These are phyloP conservation scores for Steinernema khuongi DNA, from an alignment of 1,140 invertebrate species.

Conservation along the genomic window DNA sequence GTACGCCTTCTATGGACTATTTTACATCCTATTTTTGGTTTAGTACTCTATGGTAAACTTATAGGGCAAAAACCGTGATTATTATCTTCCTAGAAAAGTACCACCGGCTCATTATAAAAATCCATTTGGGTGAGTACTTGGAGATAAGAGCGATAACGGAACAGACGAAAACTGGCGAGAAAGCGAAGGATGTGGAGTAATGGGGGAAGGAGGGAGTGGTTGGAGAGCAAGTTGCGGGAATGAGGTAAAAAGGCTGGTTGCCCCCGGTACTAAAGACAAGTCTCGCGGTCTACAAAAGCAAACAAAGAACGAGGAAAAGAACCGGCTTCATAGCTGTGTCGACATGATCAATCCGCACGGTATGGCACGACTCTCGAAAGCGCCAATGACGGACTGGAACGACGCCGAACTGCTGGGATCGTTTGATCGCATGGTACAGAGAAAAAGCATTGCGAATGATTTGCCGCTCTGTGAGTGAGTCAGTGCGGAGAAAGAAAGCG, in stretches of 20 bases:
- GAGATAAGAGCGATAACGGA: no score
- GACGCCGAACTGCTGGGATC: neutral
- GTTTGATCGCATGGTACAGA: neutral
- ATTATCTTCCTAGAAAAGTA: no score
- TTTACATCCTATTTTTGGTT: no score
- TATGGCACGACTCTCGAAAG: neutral
- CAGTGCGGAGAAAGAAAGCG: no score
- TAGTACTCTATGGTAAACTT: no score
- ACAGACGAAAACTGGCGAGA: no score
- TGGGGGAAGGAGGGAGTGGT: neutral
- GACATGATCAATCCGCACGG: neutral
- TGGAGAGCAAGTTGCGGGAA: neutral
- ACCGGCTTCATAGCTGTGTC: constrained; percentile 3
- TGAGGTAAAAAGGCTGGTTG: constrained; percentile 3
- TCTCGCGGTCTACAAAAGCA: constrained; percentile 3
- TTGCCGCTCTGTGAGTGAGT: no score
- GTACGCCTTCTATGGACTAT: no score
- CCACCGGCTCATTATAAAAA: no score
- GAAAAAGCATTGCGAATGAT: no score
- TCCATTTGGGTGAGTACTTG: no score
- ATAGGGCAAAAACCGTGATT: no score
- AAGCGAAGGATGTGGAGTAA: neutral
- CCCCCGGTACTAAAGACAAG: neutral
- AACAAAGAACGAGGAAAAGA: neutral
- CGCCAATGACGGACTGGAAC: neutral